These are phyloP conservation scores for Eurois occulta DNA, from an alignment of 2,888 invertebrate species.

Conservation along the genomic window DNA sequence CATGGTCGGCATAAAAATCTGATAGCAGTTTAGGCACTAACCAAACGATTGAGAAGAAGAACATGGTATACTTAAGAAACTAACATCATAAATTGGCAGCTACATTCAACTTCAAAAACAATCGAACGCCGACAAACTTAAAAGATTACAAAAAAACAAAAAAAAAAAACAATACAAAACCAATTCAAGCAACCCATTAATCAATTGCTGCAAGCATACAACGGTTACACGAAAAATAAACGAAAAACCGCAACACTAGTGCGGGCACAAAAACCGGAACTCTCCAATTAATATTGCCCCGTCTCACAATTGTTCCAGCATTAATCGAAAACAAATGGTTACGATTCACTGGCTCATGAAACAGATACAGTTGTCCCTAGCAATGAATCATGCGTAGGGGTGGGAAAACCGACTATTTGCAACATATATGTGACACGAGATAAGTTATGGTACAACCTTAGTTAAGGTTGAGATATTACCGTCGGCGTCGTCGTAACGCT, in stretches of 20 bases:
- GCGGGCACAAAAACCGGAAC: conserved; percentile 77
- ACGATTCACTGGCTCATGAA: conserved; percentile 70
- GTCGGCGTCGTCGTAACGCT: conserved; percentile 23
- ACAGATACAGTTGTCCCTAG: conserved; percentile 68
- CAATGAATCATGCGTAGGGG: conserved; percentile 66
- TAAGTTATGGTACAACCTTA: conserved; percentile 57
- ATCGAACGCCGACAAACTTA: conserved; percentile 16
- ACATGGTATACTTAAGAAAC: no score
- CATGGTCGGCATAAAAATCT: no score
- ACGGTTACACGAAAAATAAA: conserved; percentile 59
- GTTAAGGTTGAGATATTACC: conserved; percentile 58
- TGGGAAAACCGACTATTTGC: conserved; percentile 63
- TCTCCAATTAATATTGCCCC: conserved; percentile 78
- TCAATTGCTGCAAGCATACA: conserved; percentile 52
- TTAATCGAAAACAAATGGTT: conserved; percentile 75
- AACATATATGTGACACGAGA: conserved; percentile 57
- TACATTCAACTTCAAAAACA: conserved; percentile 11
- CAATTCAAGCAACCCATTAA: conserved; percentile 38
- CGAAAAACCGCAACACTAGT: conserved; percentile 52
- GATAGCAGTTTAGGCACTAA: no score
- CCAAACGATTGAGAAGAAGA: no score
- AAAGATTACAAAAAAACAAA: conserved; percentile 19
- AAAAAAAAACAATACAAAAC: conserved; percentile 4
- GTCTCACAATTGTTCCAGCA: conserved; percentile 74
- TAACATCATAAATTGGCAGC: neutral